Evolutionary conservation across 1,140 invertebrate genomes (phyloP).

Genomic region (Drosophila funebris): DNA sequence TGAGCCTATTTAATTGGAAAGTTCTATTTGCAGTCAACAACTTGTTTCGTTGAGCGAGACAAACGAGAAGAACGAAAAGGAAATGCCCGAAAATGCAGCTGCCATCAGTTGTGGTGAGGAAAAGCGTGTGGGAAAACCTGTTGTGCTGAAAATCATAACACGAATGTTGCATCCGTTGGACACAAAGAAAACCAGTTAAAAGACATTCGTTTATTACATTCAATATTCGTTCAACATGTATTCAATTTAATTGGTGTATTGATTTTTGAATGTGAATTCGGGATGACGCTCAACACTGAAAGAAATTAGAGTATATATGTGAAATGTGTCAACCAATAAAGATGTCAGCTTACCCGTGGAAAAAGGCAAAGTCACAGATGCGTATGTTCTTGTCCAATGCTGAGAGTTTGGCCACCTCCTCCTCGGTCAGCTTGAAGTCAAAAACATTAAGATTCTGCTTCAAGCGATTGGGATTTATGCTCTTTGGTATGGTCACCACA

Average conservation of each 20-base stretch:
- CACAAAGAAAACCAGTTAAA: constrained; percentile 39
- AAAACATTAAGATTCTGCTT: constrained; percentile 87
- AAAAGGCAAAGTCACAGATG: constrained; percentile 88
- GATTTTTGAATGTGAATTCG: constrained; percentile 85
- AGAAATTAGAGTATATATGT: constrained; percentile 76
- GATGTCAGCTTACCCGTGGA: constrained; percentile 75
- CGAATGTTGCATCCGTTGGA: constrained; percentile 62
- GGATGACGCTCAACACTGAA: constrained; percentile 87
- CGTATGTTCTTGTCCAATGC: constrained; percentile 87
- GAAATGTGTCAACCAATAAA: neutral
- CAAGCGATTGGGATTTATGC: constrained; percentile 89
- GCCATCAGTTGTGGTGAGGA: neutral
- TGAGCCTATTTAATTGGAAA: neutral
- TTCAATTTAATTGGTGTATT: constrained; percentile 60
- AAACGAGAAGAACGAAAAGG: constrained; percentile 23
- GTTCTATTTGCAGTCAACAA: constrained; percentile 33
- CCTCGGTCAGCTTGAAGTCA: constrained; percentile 86
- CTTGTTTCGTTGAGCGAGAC: neutral
- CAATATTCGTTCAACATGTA: neutral
- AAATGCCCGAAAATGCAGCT: constrained; percentile 11
- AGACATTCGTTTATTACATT: constrained; percentile 1
- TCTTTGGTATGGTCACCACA: constrained; percentile 93
- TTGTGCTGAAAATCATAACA: constrained; percentile 75
- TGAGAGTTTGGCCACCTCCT: constrained; percentile 85
- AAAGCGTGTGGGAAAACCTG: constrained; percentile 57